Conservation (phyloP, 2,888 invertebrate species). For the Ferrisia virgata region DNA sequence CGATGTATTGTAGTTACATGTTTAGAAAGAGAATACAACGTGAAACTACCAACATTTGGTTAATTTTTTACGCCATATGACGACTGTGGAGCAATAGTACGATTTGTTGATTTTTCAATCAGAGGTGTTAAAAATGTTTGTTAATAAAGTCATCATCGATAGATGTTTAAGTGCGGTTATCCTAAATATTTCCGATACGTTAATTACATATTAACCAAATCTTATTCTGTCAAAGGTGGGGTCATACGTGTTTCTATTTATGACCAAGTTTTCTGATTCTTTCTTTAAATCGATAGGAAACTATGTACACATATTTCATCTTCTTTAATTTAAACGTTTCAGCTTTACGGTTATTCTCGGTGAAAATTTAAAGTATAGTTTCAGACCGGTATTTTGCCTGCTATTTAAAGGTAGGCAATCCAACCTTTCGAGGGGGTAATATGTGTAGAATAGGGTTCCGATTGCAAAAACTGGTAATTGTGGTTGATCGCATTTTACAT, state of each 20-base stretch:
- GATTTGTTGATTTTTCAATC: conserved; percentile 19
- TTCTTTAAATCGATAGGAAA: too few species aligned
- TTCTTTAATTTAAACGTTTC: too few species aligned
- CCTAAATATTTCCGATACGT: neutral
- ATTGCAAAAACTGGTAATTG: too few species aligned
- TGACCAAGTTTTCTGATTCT: neutral
- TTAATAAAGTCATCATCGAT: neutral
- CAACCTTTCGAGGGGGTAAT: too few species aligned
- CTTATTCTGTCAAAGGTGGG: too few species aligned
- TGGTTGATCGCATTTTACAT: too few species aligned
- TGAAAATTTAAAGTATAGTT: too few species aligned
- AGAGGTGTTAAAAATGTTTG: conserved; percentile 2
- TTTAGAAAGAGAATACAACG: neutral
- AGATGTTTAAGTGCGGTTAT: neutral
- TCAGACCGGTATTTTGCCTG: too few species aligned
- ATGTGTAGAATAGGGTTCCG: too few species aligned
- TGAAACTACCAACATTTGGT: neutral
- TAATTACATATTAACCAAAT: neutral
- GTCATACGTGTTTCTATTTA: neutral
- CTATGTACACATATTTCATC: too few species aligned
- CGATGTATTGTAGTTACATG: neutral
- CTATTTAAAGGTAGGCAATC: too few species aligned
- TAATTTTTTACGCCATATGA: neutral
- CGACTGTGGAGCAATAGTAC: neutral
- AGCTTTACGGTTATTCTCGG: too few species aligned